Evolutionary conservation across 2,797 vertebrate species (phyloP).

Genomic region (Acrocephalus scirpaceus): DNA sequence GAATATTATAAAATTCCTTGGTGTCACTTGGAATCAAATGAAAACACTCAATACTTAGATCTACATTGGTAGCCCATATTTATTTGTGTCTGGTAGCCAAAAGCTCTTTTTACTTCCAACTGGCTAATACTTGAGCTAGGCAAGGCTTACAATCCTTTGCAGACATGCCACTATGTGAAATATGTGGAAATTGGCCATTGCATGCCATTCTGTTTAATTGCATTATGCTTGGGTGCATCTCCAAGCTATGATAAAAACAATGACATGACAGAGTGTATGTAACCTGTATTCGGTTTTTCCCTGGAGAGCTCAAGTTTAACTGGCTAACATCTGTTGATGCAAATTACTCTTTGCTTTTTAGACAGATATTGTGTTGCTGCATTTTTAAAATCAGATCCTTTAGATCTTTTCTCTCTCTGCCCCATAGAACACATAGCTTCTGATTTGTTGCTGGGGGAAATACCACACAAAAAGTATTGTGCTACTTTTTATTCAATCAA

Average conservation of each 20-base stretch:
- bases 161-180: background rate
- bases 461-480: rapidly evolving
- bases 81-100: background rate
- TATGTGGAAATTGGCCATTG: background rate
- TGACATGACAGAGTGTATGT: background rate
- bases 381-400: background rate
- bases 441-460: background rate
- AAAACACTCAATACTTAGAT: background rate
- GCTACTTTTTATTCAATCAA: background rate
- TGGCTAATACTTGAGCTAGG: background rate
- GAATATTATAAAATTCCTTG: background rate
- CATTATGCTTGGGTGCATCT: background rate
- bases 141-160: background rate
- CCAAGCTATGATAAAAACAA: background rate
- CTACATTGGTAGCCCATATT: background rate
- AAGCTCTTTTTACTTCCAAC: background rate
- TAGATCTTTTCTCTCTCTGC: background rate
- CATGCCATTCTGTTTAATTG: background rate
- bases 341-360: background rate
- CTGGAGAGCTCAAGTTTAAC: background rate
- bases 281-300: background rate
- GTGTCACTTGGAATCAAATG: slow-evolving; percentile 11
- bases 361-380: background rate
- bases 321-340: background rate
- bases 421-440: background rate